phyloP scores from a whole-genome alignment of 2,888 invertebrate species.

The Chloromyia formosa region DNA sequence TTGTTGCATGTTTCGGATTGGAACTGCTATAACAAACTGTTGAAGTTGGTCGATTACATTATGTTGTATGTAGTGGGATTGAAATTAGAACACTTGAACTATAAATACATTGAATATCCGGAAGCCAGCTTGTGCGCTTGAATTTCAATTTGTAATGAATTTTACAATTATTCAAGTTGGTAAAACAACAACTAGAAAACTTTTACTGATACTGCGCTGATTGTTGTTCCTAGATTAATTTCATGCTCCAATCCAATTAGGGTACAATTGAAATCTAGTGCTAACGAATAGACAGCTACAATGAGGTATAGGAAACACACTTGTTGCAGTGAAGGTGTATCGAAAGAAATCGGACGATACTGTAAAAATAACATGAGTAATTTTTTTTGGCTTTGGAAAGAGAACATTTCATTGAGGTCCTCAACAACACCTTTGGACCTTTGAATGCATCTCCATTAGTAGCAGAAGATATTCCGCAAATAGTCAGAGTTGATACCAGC shows the following conservation, averaged over 20 bases:
- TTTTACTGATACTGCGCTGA: not conserved
- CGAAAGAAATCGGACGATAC: too few species aligned
- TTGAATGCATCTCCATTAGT: too few species aligned
- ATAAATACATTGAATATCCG: slow-evolving; percentile 2
- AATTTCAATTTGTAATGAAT: slow-evolving; percentile 1
- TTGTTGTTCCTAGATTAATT: not conserved
- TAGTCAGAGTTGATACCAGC: too few species aligned
- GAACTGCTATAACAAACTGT: not conserved
- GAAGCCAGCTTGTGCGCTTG: not conserved
- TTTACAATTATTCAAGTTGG: not conserved
- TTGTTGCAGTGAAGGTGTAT: too few species aligned
- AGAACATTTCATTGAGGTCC: too few species aligned
- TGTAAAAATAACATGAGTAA: too few species aligned
- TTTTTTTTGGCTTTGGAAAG: too few species aligned
- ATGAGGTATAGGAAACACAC: too few species aligned
- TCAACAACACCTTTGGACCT: too few species aligned
- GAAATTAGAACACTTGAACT: slow-evolving; percentile 3
- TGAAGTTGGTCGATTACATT: not conserved
- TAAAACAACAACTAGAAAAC: not conserved
- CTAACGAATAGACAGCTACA: too few species aligned
- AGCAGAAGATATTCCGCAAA: too few species aligned
- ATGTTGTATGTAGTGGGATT: not conserved
- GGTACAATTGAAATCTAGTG: not conserved
- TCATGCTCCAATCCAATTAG: slow-evolving; percentile 2
- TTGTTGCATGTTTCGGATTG: slow-evolving; percentile 34